A percentile compares a stretch with the other conserved stretches of the same genome.
Evolutionary conservation across 2,797 vertebrate species (phyloP).

Genomic region (Macroramphosus scolopax): DNA sequence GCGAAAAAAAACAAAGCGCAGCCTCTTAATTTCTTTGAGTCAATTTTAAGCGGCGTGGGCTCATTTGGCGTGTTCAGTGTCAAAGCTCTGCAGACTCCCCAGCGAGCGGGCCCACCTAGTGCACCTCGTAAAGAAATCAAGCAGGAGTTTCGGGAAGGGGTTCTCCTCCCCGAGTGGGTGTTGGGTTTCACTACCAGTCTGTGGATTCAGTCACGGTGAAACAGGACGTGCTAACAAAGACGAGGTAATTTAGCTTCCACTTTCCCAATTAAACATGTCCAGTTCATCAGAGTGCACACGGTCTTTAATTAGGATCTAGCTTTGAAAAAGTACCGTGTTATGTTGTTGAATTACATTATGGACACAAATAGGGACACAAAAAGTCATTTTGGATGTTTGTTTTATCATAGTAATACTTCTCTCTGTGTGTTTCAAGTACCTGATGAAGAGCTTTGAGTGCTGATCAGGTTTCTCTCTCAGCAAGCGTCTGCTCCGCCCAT

Average conservation of each 20-base stretch:
- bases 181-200: conserved; percentile 72
- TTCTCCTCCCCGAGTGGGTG: conserved; percentile 60
- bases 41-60: conserved; percentile 60
- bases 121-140: conserved; percentile 77
- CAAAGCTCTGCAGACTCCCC: conserved; percentile 70
- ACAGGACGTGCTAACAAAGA: conserved; percentile 64
- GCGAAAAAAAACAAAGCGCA: conserved; percentile 45
- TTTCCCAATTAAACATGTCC: too few species aligned
- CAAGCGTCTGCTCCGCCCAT: conserved; percentile 35
- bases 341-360: too few species aligned
- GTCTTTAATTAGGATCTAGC: too few species aligned
- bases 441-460: conserved; percentile 32
- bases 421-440: conserved; percentile 16
- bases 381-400: too few species aligned
- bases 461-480: conserved; percentile 57
- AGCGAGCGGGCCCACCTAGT: conserved; percentile 72
- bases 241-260: too few species aligned
- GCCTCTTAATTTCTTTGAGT: conserved; percentile 63
- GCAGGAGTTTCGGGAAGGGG: conserved; percentile 56
- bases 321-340: too few species aligned
- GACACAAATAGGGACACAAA: too few species aligned
- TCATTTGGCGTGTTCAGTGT: conserved; percentile 66
- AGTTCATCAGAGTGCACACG: too few species aligned
- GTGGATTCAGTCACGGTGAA: conserved; percentile 60
- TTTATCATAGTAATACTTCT: conserved; percentile 53